Conservation (phyloP, 2,113 vertebrate genomes). For the Tetrax tetrax region DNA sequence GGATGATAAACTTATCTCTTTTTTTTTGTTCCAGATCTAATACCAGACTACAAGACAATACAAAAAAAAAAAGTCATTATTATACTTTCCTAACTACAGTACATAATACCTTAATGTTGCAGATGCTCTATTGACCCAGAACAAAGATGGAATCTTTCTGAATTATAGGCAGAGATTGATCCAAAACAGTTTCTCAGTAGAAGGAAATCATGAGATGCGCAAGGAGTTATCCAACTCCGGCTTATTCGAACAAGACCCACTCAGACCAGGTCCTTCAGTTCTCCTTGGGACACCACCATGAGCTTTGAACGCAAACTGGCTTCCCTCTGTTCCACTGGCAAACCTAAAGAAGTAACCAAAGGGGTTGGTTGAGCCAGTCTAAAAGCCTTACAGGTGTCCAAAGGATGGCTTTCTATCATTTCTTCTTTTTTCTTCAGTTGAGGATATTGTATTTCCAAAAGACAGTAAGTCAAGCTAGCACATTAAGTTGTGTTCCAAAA, state of each 20-base stretch:
- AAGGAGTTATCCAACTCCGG: neutral
- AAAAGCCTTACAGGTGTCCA: neutral
- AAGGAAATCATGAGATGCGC: neutral
- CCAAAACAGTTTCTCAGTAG: neutral
- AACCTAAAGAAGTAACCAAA: neutral
- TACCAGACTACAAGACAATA: neutral
- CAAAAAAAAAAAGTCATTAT: neutral
- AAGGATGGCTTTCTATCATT: neutral
- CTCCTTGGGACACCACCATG: neutral
- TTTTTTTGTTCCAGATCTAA: neutral
- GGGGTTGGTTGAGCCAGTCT: neutral
- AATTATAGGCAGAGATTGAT: neutral
- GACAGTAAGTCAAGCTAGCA: neutral
- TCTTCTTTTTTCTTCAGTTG: neutral
- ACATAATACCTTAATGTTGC: neutral
- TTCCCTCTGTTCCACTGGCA: neutral
- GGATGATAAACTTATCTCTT: neutral
- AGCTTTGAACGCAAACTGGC: neutral
- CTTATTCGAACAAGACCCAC: fast-evolving
- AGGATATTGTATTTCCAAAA: neutral
- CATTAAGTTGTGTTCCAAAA: neutral
- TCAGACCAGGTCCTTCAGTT: neutral
- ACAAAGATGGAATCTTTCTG: neutral
- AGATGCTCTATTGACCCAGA: neutral
- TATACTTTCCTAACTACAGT: neutral